phyloP scores from a whole-genome alignment of 2,113 vertebrate genomes.

The Columba janthina region DNA sequence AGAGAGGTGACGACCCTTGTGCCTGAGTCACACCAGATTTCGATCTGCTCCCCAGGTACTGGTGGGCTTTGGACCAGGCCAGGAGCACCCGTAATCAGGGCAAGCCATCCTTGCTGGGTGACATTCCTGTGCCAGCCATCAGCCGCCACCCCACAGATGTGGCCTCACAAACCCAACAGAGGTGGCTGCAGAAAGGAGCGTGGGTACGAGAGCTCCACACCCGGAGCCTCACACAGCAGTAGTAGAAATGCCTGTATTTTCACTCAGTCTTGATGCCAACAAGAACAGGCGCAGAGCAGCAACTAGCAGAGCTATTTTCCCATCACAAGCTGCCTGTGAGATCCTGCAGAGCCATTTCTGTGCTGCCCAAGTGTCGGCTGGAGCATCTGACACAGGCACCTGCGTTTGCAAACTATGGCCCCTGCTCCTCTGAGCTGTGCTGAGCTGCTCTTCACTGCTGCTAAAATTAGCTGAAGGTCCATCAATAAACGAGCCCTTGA shows the following conservation, averaged over 20 bases:
- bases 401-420: neutral
- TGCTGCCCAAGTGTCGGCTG: neutral
- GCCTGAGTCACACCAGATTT: neutral
- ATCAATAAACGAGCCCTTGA: neutral
- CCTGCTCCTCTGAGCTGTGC: neutral
- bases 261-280: neutral
- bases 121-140: neutral
- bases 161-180: neutral
- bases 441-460: neutral
- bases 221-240: accelerated
- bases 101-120: neutral
- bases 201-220: accelerated
- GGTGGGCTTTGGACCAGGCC: neutral
- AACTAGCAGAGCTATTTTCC: neutral
- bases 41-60: neutral
- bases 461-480: neutral
- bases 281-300: neutral
- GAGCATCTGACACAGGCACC: accelerated
- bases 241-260: neutral
- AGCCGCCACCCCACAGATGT: neutral
- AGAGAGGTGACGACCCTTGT: neutral
- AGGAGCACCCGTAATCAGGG: neutral
- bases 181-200: neutral
- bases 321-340: accelerated
- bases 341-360: neutral